These are phyloP conservation scores for Venusia cambrica DNA, from an alignment of 2,888 invertebrate genomes.

Conservation along the genomic window DNA sequence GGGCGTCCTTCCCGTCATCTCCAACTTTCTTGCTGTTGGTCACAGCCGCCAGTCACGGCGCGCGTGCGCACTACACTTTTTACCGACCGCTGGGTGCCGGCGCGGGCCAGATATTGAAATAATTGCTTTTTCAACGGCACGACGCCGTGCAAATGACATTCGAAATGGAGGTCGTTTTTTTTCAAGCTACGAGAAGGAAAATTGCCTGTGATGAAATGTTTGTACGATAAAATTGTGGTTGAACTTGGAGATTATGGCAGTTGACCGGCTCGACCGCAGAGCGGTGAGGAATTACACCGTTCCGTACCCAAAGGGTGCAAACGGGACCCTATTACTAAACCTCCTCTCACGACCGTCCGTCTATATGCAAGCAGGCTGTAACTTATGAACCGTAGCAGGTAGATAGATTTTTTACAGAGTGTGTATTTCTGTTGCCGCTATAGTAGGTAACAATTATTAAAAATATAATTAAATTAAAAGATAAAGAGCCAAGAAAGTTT, in stretches of 20 bases:
- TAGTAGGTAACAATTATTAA: too few relatives aligned
- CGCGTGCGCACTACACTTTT: constrained; percentile 72
- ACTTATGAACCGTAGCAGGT: too few relatives aligned
- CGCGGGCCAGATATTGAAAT: constrained; percentile 76
- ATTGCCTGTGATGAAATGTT: constrained; percentile 71
- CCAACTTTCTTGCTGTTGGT: constrained; percentile 59
- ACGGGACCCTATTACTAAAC: too few relatives aligned
- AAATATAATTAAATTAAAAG: too few relatives aligned
- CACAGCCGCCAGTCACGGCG: constrained; percentile 52
- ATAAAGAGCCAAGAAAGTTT: too few relatives aligned
- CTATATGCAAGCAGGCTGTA: too few relatives aligned
- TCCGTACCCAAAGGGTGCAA: too few relatives aligned
- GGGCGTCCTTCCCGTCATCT: constrained; percentile 59
- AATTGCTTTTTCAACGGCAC: constrained; percentile 80
- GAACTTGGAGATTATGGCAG: constrained; percentile 19
- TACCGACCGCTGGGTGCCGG: constrained; percentile 60
- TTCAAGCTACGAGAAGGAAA: constrained; percentile 64
- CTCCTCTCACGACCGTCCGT: too few relatives aligned
- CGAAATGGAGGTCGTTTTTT: constrained; percentile 80
- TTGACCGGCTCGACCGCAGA: constrained; percentile 15
- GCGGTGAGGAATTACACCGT: constrained; percentile 5
- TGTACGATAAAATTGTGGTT: constrained; percentile 46
- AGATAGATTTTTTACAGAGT: too few relatives aligned
- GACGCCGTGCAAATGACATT: constrained; percentile 80
- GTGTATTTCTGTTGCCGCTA: too few relatives aligned